A percentile compares a stretch with the other conserved stretches of the same genome.
These are phyloP conservation scores for Acrocephalus kingi DNA, from an alignment of 2,113 vertebrate species.

Conservation along the genomic window DNA sequence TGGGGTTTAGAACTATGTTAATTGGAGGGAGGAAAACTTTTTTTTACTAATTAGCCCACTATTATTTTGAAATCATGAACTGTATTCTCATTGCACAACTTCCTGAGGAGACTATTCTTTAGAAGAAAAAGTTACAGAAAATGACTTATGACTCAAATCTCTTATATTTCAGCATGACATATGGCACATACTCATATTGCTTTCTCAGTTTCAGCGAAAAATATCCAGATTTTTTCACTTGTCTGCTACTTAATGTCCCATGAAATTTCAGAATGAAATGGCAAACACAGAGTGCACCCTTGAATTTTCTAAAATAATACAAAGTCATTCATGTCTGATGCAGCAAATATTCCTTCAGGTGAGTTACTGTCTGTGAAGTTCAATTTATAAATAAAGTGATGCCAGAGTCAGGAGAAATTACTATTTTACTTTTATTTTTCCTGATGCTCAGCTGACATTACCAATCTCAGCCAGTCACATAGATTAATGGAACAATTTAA, in stretches of 20 bases:
- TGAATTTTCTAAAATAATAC: not conserved
- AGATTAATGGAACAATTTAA: not conserved
- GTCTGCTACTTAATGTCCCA: not conserved
- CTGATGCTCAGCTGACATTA: not conserved
- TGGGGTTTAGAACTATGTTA: not conserved
- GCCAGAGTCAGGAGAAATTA: not conserved
- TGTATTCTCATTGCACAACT: not conserved
- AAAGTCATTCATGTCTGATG: not conserved
- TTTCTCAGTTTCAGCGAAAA: conserved; percentile 21
- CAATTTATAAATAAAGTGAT: not conserved
- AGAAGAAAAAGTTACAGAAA: not conserved
- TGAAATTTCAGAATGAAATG: not conserved
- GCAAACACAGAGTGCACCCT: not conserved
- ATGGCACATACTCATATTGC: not conserved
- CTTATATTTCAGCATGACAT: not conserved
- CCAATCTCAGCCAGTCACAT: not conserved
- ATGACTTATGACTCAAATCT: not conserved
- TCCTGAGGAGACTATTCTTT: not conserved
- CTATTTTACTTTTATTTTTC: not conserved
- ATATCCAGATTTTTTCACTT: not conserved
- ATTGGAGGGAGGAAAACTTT: not conserved
- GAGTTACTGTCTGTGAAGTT: not conserved
- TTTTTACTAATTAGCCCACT: not conserved
- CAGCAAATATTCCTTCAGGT: not conserved
- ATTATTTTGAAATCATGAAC: not conserved